Evolutionary conservation across 2,113 vertebrate species (phyloP).

Genomic region (Muntiacus muntjak): DNA sequence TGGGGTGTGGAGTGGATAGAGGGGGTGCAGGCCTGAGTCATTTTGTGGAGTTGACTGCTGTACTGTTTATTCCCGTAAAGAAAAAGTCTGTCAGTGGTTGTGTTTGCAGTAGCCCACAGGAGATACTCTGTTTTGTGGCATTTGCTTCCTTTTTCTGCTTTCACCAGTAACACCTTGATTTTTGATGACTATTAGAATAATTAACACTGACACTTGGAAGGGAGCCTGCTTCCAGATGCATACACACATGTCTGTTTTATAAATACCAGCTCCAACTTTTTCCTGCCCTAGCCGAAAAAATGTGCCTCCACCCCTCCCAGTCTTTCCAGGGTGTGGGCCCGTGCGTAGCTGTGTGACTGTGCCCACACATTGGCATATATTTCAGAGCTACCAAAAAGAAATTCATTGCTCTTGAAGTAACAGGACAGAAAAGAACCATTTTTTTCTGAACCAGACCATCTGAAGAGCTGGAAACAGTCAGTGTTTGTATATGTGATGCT

Average conservation of each 20-base stretch:
- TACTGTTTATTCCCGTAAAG: not conserved
- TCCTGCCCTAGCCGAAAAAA: constrained; percentile 23
- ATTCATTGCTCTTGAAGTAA: constrained; percentile 45
- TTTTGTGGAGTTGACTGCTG: not conserved
- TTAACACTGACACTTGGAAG: constrained; percentile 20
- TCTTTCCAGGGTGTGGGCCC: constrained; percentile 55
- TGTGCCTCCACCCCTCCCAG: constrained; percentile 3
- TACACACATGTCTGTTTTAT: not conserved
- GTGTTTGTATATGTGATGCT: constrained; percentile 31
- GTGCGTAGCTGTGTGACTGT: not conserved
- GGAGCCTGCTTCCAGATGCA: not conserved
- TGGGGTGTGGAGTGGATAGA: not conserved
- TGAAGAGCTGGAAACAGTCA: constrained; percentile 47
- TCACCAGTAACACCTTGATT: constrained; percentile 8
- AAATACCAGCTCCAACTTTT: constrained; percentile 8
- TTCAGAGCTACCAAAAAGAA: constrained; percentile 34
- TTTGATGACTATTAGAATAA: not conserved
- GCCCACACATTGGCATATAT: constrained; percentile 46
- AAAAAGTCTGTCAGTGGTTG: not conserved
- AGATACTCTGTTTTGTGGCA: not conserved
- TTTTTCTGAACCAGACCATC: constrained; percentile 42
- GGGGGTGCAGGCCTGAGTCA: not conserved
- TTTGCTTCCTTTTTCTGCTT: not conserved
- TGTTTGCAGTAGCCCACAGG: not conserved
- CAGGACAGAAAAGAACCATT: not conserved